Conservation (phyloP, 2,113 vertebrate genomes). For the Piprites chloris region DNA sequence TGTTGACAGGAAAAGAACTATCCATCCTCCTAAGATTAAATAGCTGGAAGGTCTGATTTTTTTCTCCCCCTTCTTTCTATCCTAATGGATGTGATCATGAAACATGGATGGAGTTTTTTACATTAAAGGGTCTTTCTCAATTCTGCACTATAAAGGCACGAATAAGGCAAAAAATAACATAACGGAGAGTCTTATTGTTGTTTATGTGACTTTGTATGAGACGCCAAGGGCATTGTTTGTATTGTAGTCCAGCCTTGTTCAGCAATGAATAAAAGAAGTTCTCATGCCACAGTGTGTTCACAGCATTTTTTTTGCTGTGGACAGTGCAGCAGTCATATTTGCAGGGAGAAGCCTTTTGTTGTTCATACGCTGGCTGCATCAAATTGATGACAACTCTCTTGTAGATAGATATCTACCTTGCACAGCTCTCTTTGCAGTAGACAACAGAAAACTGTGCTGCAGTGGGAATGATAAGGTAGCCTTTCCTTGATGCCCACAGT, state of each 20-base stretch:
- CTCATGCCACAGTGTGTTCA: neutral
- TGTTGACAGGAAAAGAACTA: neutral
- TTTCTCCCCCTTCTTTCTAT: neutral
- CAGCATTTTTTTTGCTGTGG: neutral
- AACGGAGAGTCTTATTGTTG: neutral
- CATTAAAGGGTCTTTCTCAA: neutral
- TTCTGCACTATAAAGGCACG: neutral
- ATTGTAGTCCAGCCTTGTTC: neutral
- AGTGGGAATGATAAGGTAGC: neutral
- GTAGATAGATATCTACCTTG: neutral
- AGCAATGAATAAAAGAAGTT: neutral
- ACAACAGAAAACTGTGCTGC: neutral
- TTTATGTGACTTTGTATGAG: neutral
- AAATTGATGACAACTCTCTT: neutral
- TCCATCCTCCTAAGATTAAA: neutral
- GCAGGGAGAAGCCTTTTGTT: neutral
- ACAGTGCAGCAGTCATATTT: neutral
- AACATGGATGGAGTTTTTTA: neutral
- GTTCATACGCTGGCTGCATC: neutral
- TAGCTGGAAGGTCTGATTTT: neutral
- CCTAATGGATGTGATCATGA: neutral
- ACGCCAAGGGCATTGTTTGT: neutral
- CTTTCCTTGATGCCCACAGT: neutral
- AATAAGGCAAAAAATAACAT: neutral
- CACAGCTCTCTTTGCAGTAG: constrained; percentile 14